Evolutionary conservation across 2,797 vertebrate species (phyloP).

Genomic region (Paedocypris micromegethes): DNA sequence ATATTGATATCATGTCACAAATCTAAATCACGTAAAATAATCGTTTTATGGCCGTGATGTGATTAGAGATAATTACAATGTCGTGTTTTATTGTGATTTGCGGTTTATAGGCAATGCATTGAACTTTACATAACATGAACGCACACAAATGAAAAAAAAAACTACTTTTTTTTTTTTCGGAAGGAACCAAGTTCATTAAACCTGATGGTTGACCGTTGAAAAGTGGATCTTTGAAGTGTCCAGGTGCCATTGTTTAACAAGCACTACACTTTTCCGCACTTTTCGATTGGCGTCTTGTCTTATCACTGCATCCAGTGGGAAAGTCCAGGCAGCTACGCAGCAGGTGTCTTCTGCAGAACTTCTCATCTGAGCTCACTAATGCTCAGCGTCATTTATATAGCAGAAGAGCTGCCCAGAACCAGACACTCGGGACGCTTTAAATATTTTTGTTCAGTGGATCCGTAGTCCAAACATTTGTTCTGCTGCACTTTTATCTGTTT

Average conservation of each 20-base stretch:
- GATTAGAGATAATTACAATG: too few species aligned
- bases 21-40: too few species aligned
- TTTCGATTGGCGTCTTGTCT: slow-evolving; percentile 32
- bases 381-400: slow-evolving; percentile 28
- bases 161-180: not conserved
- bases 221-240: too few species aligned
- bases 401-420: slow-evolving; percentile 17
- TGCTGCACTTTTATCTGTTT: slow-evolving; percentile 31
- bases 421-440: slow-evolving; percentile 39
- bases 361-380: slow-evolving; percentile 41
- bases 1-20: too few species aligned
- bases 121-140: too few species aligned
- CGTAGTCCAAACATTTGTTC: slow-evolving; percentile 42
- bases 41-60: too few species aligned
- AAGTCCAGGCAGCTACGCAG: slow-evolving; percentile 44
- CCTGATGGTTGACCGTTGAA: too few species aligned
- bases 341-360: slow-evolving; percentile 36
- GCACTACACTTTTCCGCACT: slow-evolving; percentile 8
- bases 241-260: slow-evolving; percentile 6
- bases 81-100: too few species aligned
- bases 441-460: slow-evolving; percentile 42
- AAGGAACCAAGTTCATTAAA: not conserved
- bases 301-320: slow-evolving; percentile 49
- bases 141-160: too few species aligned
- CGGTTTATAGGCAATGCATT: too few species aligned